phyloP scores from a whole-genome alignment of 2,797 vertebrate species.

The Lagorchestes hirsutus region DNA sequence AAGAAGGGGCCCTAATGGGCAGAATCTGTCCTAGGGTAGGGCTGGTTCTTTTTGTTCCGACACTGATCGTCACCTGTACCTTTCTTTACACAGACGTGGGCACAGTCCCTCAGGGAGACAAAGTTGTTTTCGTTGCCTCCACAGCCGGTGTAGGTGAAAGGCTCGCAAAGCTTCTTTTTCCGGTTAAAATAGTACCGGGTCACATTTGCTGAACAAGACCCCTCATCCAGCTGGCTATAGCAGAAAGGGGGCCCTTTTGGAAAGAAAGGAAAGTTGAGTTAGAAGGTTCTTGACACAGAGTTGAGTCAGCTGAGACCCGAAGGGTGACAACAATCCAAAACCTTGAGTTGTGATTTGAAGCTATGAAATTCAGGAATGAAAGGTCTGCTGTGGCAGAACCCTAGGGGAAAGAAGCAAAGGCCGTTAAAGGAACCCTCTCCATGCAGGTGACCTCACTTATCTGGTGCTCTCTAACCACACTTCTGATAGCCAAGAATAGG shows the following conservation, averaged over 20 bases:
- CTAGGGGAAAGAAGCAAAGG: too few relatives aligned
- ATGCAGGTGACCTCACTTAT: neutral
- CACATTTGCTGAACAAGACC: slow-evolving; percentile 91
- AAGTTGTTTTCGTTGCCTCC: slow-evolving; percentile 97
- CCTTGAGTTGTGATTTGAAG: neutral
- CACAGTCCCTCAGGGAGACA: slow-evolving; percentile 86
- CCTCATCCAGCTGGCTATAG: slow-evolving; percentile 91
- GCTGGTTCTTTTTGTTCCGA: too few relatives aligned
- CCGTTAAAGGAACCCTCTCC: neutral
- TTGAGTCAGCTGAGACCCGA: neutral
- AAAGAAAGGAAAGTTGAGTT: slow-evolving; percentile 26
- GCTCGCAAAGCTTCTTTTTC: slow-evolving; percentile 88
- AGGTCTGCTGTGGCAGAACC: too few relatives aligned
- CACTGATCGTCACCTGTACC: slow-evolving; percentile 79
- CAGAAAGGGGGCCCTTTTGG: slow-evolving; percentile 91
- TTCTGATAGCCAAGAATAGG: neutral
- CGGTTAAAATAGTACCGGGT: slow-evolving; percentile 93
- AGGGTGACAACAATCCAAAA: neutral
- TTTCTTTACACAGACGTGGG: slow-evolving; percentile 88
- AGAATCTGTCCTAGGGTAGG: neutral
- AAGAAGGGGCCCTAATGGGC: neutral
- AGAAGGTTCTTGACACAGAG: neutral
- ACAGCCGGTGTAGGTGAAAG: slow-evolving; percentile 93
- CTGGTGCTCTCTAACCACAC: neutral
- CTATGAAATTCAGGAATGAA: neutral